A percentile compares a stretch with the other conserved stretches of the same genome.
Evolutionary conservation across 2,888 invertebrate species (phyloP).

Genomic region (Aricia artaxerxes): DNA sequence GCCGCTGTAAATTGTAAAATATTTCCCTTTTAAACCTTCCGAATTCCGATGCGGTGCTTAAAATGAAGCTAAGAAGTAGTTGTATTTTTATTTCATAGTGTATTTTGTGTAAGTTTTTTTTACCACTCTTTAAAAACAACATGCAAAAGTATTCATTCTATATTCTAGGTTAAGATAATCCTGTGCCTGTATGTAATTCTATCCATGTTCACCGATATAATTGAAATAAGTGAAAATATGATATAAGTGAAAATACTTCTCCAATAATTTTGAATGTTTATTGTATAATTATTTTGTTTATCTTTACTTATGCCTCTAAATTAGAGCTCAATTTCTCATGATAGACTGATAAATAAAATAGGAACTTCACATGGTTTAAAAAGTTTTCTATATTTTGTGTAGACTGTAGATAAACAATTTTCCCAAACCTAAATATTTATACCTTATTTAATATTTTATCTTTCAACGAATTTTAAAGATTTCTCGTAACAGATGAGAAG

Average conservation of each 20-base stretch:
- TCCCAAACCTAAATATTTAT: neutral
- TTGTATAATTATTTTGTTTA: too few relatives aligned
- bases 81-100: neutral
- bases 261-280: neutral
- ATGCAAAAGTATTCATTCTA: too few relatives aligned
- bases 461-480: neutral
- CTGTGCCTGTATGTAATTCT: too few relatives aligned
- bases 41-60: neutral
- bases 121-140: too few relatives aligned
- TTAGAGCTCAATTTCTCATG: neutral
- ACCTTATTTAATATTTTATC: neutral
- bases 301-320: too few relatives aligned
- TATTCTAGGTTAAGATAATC: too few relatives aligned
- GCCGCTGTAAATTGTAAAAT: constrained; percentile 11
- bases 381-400: neutral
- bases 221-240: neutral
- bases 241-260: neutral
- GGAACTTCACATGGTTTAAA: neutral
- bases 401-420: neutral
- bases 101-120: neutral
- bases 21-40: neutral
- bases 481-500: neutral
- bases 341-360: neutral
- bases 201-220: too few relatives aligned
- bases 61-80: neutral